Conservation (phyloP, 2,888 invertebrate species). For the Laothoe populi region DNA sequence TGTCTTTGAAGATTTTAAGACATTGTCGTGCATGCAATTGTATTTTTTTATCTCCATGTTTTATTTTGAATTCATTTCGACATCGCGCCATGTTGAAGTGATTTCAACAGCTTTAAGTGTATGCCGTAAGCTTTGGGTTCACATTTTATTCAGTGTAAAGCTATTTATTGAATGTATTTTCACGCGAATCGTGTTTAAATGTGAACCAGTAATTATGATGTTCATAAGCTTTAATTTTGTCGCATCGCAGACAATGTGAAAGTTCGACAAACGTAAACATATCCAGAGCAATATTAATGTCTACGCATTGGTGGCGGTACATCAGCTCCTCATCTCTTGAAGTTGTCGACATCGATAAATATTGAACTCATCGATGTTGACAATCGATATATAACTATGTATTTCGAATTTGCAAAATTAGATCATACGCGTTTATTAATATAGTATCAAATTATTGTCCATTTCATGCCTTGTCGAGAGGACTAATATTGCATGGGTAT, state of each 20-base stretch:
- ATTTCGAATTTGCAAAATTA: conserved; percentile 8
- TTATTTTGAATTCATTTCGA: conserved; percentile 65
- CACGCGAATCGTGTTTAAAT: conserved; percentile 51
- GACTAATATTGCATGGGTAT: conserved; percentile 83
- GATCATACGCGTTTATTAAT: conserved; percentile 5
- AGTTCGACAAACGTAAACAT: conserved; percentile 57
- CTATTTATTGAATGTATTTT: conserved; percentile 28
- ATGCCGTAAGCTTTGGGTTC: conserved; percentile 74
- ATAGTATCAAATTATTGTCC: conserved; percentile 48
- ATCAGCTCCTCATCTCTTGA: conserved; percentile 28
- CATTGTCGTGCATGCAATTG: conserved; percentile 80
- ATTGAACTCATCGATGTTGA: conserved; percentile 44
- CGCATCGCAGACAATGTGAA: conserved; percentile 71
- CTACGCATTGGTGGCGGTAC: conserved; percentile 71
- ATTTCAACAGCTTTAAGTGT: conserved; percentile 76
- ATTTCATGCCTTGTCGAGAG: conserved; percentile 57
- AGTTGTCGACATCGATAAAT: conserved; percentile 29
- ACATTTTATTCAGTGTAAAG: conserved; percentile 54
- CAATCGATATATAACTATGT: no score
- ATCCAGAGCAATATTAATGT: conserved; percentile 80
- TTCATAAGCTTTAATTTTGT: conserved; percentile 67
- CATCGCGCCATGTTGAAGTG: conserved; percentile 49
- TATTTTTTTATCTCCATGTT: conserved; percentile 70
- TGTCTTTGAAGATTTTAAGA: conserved; percentile 40
- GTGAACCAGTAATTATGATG: conserved; percentile 61